Evolutionary conservation across 1,140 invertebrate species (phyloP).

Genomic region (Drosophila sucinea): DNA sequence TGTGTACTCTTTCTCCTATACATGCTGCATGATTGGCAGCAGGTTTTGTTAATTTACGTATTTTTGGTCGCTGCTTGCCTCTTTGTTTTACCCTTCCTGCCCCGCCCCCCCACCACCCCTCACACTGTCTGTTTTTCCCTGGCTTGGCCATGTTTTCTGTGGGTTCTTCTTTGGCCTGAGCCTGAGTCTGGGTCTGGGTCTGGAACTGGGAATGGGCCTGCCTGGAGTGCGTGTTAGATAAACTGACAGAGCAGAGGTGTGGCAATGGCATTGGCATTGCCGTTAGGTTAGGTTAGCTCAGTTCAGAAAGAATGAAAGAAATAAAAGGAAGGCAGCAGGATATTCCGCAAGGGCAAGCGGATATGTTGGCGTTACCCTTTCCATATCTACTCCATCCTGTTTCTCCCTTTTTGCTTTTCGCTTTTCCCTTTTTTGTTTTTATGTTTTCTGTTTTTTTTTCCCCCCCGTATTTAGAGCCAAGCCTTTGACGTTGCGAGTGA

Average conservation of each 20-base stretch:
- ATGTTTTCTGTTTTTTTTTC: slow-evolving; percentile 10
- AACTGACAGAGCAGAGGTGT: slow-evolving; percentile 57
- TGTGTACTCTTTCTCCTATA: slow-evolving; percentile 2
- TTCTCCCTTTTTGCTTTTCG: neutral
- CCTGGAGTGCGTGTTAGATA: slow-evolving; percentile 72
- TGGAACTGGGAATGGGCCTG: slow-evolving; percentile 39
- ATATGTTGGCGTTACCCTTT: slow-evolving; percentile 58
- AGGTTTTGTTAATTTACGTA: slow-evolving; percentile 23
- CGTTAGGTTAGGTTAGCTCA: neutral
- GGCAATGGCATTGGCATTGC: neutral
- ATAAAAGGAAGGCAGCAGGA: slow-evolving; percentile 64
- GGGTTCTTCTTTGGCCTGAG: too few relatives aligned
- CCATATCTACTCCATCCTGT: neutral
- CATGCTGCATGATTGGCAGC: slow-evolving; percentile 13
- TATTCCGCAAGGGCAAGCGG: slow-evolving; percentile 75
- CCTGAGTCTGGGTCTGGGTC: too few relatives aligned
- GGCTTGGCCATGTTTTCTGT: too few relatives aligned
- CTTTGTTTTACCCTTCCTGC: neutral
- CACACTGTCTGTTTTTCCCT: neutral
- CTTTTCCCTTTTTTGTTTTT: neutral
- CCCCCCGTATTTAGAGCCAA: slow-evolving; percentile 45
- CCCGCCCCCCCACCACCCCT: neutral
- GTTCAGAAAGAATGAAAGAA: slow-evolving; percentile 24
- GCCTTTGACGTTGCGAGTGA: slow-evolving; percentile 58
- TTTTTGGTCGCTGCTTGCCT: slow-evolving; percentile 4